Evolutionary conservation across 2,113 vertebrate genomes (phyloP).

Genomic region (Microtus ochrogaster): DNA sequence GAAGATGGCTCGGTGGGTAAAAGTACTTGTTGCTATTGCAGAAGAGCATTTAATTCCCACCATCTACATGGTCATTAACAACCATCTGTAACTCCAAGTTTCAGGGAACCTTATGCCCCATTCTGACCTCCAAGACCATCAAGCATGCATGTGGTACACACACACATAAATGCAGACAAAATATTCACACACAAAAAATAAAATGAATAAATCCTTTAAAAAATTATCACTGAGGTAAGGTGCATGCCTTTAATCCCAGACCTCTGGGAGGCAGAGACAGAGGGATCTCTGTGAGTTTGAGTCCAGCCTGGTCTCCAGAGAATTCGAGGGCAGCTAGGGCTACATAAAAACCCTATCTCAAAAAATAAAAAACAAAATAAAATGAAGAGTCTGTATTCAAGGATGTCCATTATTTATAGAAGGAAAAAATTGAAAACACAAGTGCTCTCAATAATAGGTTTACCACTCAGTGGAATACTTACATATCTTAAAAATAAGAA

Average conservation of each 20-base stretch:
- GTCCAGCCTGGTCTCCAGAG: not conserved
- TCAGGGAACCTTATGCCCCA: not conserved
- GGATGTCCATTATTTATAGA: not conserved
- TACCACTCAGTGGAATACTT: not conserved
- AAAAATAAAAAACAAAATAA: not conserved
- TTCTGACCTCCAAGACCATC: not conserved
- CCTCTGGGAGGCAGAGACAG: not conserved
- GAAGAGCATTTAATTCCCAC: not conserved
- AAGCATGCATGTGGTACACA: not conserved
- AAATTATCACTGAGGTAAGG: not conserved
- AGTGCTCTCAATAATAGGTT: constrained; percentile 13
- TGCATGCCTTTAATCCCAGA: not conserved
- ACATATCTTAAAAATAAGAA: constrained; percentile 6
- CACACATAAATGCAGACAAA: not conserved
- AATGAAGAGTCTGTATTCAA: not conserved
- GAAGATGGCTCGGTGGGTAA: not conserved
- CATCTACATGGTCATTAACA: not conserved
- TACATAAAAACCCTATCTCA: not conserved
- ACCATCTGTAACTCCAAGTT: not conserved
- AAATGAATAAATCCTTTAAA: not conserved
- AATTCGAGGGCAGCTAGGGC: not conserved
- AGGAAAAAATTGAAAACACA: constrained; percentile 40
- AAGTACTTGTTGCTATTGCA: not conserved
- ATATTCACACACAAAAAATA: not conserved
- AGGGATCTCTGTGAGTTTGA: not conserved